Conservation (phyloP, 2,113 vertebrate genomes). For the Dromaius novaehollandiae region DNA sequence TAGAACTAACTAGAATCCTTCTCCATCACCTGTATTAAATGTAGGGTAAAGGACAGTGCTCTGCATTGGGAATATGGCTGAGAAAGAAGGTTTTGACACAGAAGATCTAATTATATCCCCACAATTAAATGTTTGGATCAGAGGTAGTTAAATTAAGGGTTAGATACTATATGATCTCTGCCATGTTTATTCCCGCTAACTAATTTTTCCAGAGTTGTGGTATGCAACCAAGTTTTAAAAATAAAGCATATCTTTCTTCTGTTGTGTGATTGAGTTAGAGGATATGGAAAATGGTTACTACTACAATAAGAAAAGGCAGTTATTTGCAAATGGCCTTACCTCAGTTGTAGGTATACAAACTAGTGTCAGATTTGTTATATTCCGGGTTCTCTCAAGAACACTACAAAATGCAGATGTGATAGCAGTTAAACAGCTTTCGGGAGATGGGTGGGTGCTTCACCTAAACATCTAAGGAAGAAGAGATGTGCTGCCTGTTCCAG, state of each 20-base stretch:
- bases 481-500: background rate
- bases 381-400: background rate
- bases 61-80: background rate
- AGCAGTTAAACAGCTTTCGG: background rate
- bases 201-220: background rate
- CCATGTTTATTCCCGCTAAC: background rate
- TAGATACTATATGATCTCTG: background rate
- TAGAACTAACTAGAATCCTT: background rate
- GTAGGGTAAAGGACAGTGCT: background rate
- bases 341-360: background rate
- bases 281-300: background rate
- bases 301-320: background rate
- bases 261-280: background rate
- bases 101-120: background rate
- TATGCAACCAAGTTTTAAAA: background rate
- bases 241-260: background rate
- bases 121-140: background rate
- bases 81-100: background rate
- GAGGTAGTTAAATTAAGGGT: background rate
- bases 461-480: background rate
- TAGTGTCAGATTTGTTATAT: background rate
- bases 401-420: background rate
- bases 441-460: background rate
- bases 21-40: background rate
- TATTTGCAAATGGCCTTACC: background rate